Base-by-base conservation (phyloP, 1,140 invertebrate species). In the Temnothorax nylanderi region DNA sequence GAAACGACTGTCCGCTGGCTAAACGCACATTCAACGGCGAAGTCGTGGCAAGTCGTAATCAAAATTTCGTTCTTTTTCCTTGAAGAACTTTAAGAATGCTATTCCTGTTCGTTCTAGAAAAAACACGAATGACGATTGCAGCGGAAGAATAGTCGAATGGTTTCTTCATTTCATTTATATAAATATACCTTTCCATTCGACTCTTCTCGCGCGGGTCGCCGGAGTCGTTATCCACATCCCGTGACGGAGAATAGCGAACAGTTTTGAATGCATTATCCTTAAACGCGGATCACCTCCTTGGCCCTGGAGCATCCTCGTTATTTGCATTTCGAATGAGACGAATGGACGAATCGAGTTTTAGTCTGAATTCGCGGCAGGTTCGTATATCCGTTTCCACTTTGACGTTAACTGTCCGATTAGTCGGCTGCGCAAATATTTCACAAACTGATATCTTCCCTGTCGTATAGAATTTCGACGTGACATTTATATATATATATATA, bases 391-490 rank as follows among this genome's bases (percentile, higher is more conserved):
- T 62, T 41, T 21, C 51, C 21, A 49, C 51, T 18, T 74, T 49
- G 60, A 47, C 60, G 60, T 78, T 65, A 60, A 80, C 41, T 62
- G 26, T 54, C n/a, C 62, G n/a, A 81, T 81, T 11, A 81, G 47
- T 34, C 37, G 62, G 65, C 51, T 67, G 21, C 34, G 47, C 47
- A 16, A 44, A 13, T 60, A 74, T 60, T 74, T 58, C 51, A 26
- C 26, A 10, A 69, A 26, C 32, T 49, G 88, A 76, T 87, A 87
- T 77, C 84, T 87, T 77, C 74, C 60, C 74, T 76, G 64, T 49
- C 47, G 56, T 84, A 65, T 89, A 67, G 84, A 78, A 65, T 89
- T 89, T 84, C 60, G 49, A 78, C 62, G 74, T 77, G 60, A 74
- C 65, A 72, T 69, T 64, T 89, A 85, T 71, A 69, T 11, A 69